Conservation (phyloP, 2,113 vertebrate genomes). For the Podocnemis expansa region DNA sequence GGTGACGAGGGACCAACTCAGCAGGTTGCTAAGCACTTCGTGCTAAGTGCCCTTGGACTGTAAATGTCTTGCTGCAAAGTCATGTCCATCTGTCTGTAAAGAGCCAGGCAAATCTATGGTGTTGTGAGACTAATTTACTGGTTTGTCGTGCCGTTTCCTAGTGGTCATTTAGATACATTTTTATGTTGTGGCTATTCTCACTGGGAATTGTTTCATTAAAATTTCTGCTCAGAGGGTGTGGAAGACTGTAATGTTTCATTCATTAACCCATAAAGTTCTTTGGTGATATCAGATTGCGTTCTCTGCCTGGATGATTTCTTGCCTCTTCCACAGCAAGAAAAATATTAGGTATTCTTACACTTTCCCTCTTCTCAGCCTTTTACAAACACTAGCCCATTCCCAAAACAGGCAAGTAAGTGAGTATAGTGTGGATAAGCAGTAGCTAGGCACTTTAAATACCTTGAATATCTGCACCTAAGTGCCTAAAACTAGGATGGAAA, state of each 20-base stretch:
- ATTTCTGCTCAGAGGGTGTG: background rate
- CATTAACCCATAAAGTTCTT: background rate
- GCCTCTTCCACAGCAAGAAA: background rate
- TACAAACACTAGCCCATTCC: background rate
- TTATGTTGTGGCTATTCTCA: background rate
- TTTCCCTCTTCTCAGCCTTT: background rate
- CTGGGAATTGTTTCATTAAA: background rate
- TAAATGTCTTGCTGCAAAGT: background rate
- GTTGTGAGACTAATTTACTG: background rate
- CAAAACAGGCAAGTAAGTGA: background rate
- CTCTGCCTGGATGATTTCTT: background rate
- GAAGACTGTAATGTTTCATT: background rate
- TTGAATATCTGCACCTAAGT: background rate
- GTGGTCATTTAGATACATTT: background rate
- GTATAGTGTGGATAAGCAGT: no score
- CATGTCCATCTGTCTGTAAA: background rate
- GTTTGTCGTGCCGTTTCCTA: background rate
- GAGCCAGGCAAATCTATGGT: background rate
- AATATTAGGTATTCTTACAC: background rate
- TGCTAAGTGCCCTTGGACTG: background rate
- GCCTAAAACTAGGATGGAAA: background rate
- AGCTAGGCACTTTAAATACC: no score
- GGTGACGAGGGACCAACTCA: background rate
- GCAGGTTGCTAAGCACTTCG: background rate
- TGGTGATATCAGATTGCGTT: background rate